phyloP scores from a whole-genome alignment of 1,140 invertebrate genomes.

The Limonius californicus region DNA sequence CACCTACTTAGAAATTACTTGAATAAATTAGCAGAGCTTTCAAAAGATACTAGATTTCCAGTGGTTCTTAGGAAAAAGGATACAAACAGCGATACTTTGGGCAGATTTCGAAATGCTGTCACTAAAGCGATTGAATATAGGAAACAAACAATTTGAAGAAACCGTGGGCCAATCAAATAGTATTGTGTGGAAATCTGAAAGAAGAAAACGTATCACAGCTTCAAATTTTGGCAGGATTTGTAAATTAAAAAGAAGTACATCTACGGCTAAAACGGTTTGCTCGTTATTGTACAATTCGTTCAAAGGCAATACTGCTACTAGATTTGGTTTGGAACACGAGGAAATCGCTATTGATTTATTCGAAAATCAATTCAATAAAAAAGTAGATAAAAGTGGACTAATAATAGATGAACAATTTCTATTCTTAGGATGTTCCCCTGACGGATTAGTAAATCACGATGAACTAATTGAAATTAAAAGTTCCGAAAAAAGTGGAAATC shows the following conservation, averaged over 20 bases:
- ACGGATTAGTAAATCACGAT: neutral
- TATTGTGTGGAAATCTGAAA: conserved; percentile 33
- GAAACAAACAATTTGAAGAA: neutral
- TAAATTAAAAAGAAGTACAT: conserved; percentile 29
- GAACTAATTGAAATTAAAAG: conserved; percentile 5
- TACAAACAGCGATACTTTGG: neutral
- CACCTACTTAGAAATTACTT: too few relatives aligned
- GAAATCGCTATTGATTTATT: neutral
- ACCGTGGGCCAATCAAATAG: conserved; percentile 22
- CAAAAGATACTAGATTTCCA: neutral
- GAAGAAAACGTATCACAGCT: conserved; percentile 38
- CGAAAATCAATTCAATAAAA: neutral
- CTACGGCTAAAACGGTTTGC: conserved; percentile 25
- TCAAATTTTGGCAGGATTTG: conserved; percentile 40
- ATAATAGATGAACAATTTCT: neutral
- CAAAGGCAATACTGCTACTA: neutral
- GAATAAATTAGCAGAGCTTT: neutral
- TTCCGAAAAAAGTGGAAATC: too few relatives aligned
- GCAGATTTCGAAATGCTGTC: neutral
- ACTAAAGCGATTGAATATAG: neutral
- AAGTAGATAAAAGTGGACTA: neutral
- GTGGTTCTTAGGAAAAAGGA: neutral
- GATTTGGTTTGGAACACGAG: neutral
- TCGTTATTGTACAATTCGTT: conserved; percentile 29
- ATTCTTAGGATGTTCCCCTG: neutral